These are phyloP conservation scores for Drosophila mettleri DNA, from an alignment of 2,888 invertebrate species.

Conservation along the genomic window DNA sequence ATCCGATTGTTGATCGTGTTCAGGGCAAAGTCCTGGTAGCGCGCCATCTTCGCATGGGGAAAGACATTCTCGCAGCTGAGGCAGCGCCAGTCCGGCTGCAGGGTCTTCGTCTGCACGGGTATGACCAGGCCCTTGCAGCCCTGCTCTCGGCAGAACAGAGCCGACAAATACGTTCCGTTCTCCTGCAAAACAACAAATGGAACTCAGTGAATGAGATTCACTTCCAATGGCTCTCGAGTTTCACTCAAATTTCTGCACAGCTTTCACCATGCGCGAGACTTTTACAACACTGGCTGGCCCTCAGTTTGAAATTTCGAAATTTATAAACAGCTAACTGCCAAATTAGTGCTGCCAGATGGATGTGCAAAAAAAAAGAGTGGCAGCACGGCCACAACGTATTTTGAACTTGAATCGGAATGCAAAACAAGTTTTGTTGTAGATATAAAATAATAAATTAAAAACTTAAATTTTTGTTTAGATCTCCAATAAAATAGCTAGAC, in stretches of 20 bases:
- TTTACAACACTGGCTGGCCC: background rate
- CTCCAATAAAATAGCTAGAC: no score
- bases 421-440: no score
- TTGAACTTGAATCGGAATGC: no score
- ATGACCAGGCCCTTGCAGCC: constrained; percentile 84
- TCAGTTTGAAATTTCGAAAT: background rate
- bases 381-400: background rate
- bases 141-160: constrained; percentile 85
- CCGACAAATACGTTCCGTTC: constrained; percentile 83
- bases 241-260: constrained; percentile 1
- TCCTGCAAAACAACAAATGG: constrained; percentile 70
- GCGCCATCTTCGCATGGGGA: constrained; percentile 82
- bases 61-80: constrained; percentile 86
- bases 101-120: constrained; percentile 87
- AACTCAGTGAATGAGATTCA: background rate
- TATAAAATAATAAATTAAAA: no score
- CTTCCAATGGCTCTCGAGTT: background rate
- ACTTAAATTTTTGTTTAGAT: no score
- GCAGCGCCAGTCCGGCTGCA: constrained; percentile 88
- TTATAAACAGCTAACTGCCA: background rate
- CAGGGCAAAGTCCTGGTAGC: constrained; percentile 83
- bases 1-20: constrained; percentile 84
- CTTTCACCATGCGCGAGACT: background rate
- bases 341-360: background rate
- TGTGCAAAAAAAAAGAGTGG: background rate